phyloP scores from a whole-genome alignment of 2,113 vertebrate species.

The Gorsachius goisagi region DNA sequence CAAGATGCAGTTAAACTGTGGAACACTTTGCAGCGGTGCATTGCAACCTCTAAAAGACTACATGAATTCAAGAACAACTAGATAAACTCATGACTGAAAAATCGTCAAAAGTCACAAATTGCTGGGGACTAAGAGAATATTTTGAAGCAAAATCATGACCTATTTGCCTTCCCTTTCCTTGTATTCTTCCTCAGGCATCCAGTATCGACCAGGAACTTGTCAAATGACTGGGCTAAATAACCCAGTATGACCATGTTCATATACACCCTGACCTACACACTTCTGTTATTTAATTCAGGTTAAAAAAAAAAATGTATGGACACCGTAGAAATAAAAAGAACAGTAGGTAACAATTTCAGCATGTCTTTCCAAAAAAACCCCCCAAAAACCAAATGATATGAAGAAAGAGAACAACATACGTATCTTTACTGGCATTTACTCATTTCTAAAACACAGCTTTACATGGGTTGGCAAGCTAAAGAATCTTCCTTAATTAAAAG shows the following conservation, averaged over 20 bases:
- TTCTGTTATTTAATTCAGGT: background rate
- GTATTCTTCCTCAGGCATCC: background rate
- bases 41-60: background rate
- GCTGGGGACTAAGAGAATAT: background rate
- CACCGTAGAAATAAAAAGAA: fast-evolving
- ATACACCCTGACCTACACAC: background rate
- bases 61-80: background rate
- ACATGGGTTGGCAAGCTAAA: background rate
- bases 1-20: background rate
- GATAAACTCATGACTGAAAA: background rate
- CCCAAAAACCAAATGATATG: background rate
- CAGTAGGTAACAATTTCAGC: background rate
- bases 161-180: background rate
- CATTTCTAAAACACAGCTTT: background rate
- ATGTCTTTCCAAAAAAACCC: background rate
- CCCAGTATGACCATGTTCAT: background rate
- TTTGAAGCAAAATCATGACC: background rate
- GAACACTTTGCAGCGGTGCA: background rate
- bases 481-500: background rate
- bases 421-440: background rate
- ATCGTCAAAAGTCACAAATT: background rate
- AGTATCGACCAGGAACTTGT: background rate
- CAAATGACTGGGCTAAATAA: background rate
- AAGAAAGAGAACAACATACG: background rate
- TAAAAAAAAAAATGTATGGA: background rate